Conservation (phyloP, 2,113 vertebrate genomes). For the Prietella phreatophila region DNA sequence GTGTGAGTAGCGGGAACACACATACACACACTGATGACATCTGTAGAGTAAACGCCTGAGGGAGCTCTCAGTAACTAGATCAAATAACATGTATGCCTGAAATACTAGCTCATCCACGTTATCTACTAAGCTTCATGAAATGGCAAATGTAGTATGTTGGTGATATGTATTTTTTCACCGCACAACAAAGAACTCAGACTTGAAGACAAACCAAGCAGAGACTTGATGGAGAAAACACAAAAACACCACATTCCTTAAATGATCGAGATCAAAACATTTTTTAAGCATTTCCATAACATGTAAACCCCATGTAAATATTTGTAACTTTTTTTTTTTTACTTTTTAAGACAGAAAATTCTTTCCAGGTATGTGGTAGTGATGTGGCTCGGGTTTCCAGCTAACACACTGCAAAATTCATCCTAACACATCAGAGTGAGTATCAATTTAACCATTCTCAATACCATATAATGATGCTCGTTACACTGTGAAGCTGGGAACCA, state of each 20-base stretch:
- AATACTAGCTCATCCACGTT: slow-evolving; percentile 12
- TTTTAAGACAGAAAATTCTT: background rate
- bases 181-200: slow-evolving; percentile 12
- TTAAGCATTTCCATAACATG: background rate
- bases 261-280: background rate
- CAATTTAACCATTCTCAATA: background rate
- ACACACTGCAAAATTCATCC: background rate
- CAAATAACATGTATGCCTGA: slow-evolving; percentile 12
- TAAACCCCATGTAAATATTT: background rate
- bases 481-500: background rate
- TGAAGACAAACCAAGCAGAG: slow-evolving; percentile 16
- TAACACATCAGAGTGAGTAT: background rate
- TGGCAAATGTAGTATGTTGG: background rate
- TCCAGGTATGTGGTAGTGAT: background rate
- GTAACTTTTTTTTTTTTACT: background rate
- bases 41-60: slow-evolving; percentile 33
- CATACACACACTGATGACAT: slow-evolving; percentile 16
- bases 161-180: slow-evolving; percentile 15
- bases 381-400: background rate
- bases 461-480: slow-evolving; percentile 6
- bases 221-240: background rate
- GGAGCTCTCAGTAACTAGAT: slow-evolving; percentile 15
- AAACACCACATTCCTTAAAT: slow-evolving; percentile 15
- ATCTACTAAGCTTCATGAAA: background rate
- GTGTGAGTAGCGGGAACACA: slow-evolving; percentile 36